Evolutionary conservation across 2,113 vertebrate genomes (phyloP).

Genomic region (Brienomyrus brachyistius): DNA sequence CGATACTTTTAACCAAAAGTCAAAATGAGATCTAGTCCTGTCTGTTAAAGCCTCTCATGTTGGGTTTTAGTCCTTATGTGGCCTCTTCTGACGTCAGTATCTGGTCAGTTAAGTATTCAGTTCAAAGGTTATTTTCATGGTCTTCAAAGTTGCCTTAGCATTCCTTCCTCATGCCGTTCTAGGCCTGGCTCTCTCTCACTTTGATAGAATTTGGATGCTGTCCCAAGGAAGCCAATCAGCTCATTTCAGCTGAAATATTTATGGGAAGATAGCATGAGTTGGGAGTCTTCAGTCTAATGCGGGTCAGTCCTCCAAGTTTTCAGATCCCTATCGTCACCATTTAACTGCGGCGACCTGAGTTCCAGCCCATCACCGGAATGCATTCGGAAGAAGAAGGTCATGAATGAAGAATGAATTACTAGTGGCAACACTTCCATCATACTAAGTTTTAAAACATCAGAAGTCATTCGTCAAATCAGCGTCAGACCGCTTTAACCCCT

Average conservation of each 20-base stretch:
- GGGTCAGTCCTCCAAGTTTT: not conserved
- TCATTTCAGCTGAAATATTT: not conserved
- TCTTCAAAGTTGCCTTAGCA: not conserved
- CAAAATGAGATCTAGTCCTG: not conserved
- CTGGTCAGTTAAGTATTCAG: not conserved
- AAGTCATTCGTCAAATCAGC: not conserved
- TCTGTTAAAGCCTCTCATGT: not conserved
- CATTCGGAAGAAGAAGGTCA: not conserved
- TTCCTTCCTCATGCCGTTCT: not conserved
- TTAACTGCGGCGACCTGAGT: not conserved
- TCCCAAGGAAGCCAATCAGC: not conserved
- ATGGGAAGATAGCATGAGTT: not conserved
- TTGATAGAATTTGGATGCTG: not conserved
- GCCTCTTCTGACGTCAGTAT: not conserved
- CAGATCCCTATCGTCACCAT: not conserved
- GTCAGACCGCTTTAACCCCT: not conserved
- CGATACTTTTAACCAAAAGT: not conserved
- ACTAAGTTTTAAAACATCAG: not conserved
- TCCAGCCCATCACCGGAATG: not conserved
- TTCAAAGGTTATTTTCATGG: not conserved
- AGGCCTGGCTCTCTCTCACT: not conserved
- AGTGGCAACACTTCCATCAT: not conserved
- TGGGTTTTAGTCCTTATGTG: not conserved
- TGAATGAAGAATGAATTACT: not conserved
- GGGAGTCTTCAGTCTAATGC: not conserved